These are phyloP conservation scores for Mastomys natalensis DNA, from an alignment of 2,113 vertebrate genomes.

Conservation along the genomic window DNA sequence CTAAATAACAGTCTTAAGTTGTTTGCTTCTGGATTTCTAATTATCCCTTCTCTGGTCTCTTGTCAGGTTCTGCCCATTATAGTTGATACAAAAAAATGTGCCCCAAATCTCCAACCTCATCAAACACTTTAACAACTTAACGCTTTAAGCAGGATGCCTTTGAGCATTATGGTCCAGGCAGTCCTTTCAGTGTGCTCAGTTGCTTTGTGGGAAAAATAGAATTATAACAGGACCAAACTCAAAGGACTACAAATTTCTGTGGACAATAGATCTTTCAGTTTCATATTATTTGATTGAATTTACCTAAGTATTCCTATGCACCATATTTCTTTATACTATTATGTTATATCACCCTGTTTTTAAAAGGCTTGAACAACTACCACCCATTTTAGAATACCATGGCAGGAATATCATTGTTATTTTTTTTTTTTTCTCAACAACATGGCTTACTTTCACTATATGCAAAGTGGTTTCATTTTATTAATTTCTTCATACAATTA, in stretches of 20 bases:
- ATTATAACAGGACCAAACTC: neutral
- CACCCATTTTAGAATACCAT: neutral
- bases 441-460: neutral
- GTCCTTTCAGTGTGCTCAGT: neutral
- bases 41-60: neutral
- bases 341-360: neutral
- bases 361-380: neutral
- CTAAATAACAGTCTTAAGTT: slow-evolving; percentile 19
- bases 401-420: neutral
- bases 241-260: neutral
- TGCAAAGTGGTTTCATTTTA: neutral
- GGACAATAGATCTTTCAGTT: neutral
- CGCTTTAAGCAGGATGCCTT: neutral
- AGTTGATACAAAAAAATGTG: neutral
- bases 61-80: neutral
- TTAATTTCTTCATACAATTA: neutral
- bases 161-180: neutral
- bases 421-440: neutral
- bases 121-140: neutral
- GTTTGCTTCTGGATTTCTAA: neutral
- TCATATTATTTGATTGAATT: slow-evolving; percentile 15
- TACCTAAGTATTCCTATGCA: neutral
- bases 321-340: slow-evolving; percentile 1
- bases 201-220: neutral
- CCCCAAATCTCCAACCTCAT: slow-evolving; percentile 2